Base-by-base conservation (phyloP, 2,113 vertebrate genomes). In the Pimephales promelas region DNA sequence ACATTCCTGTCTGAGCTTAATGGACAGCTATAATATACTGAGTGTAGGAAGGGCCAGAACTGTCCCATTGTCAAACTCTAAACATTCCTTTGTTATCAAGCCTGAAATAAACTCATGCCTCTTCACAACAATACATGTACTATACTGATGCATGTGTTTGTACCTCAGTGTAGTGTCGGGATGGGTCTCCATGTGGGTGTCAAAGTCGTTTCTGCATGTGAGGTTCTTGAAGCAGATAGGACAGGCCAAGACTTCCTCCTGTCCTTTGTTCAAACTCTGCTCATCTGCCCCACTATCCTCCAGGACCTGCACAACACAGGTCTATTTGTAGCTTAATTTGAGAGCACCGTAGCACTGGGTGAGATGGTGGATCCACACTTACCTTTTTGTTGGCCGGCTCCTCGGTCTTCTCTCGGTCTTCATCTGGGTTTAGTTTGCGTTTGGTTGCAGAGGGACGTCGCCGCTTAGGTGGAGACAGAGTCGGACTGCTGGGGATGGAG, bases 221-320 rank as follows among this genome's bases (percentile, higher is more conserved):
- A 97, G 96, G 68, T 94, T 96, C 92, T 97, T 98, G 93, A 96
- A 96, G 93, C 97, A 99, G 83, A 99, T 91, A 0, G 96, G 96
- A 90, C 98, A 99, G 80, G 95, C 93, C 79, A 96, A 94, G 77
- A 94, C 91, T 87, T 96, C 96, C 49, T 95, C 95, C 18, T 95
- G 95, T 0, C 87, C 87, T n/a, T 92, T 94, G 90, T 5, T 73
- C 10, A 80, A 93, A 26, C 92, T 91, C 49, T 86, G 62, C 62
- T 95, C 94, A 47, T 93, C 93, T 0, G 85, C 57, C 24, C 90
- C 88, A 34, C 87, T 85, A 26, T 96, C 96, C 75, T 97, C 97
- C 5, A 93, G 86, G 89, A 94, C 90, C 97, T 98, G 87, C 45
- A 84, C 76, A 22, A 85, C 59, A 87, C 61, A 88, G 31, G 11